These are phyloP conservation scores for Chionoecetes opilio DNA, from an alignment of 1,140 invertebrate genomes.

Conservation along the genomic window DNA sequence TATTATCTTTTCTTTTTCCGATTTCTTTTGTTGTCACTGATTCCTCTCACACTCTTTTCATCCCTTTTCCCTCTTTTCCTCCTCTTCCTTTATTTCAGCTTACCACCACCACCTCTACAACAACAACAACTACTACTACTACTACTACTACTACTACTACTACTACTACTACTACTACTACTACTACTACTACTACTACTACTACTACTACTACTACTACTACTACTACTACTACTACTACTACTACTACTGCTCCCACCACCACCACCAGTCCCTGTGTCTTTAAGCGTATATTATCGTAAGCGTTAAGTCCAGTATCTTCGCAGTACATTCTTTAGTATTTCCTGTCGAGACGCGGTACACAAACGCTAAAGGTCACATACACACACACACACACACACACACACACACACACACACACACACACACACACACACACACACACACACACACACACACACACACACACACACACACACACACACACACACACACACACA, in stretches of 20 bases:
- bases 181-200: neutral
- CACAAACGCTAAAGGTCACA: neutral
- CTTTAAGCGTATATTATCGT: too few relatives aligned
- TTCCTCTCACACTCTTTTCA: too few relatives aligned
- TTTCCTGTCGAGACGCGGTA: neutral
- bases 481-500: constrained; percentile 4
- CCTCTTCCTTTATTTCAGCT: neutral
- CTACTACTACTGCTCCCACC: neutral
- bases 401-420: constrained; percentile 14
- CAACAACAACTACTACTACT: neutral
- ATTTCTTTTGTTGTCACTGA: too few relatives aligned
- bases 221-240: constrained; percentile 47
- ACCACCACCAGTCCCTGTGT: too few relatives aligned
- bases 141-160: constrained; percentile 38
- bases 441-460: neutral
- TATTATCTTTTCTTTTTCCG: too few relatives aligned
- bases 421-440: constrained; percentile 34
- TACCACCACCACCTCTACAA: neutral
- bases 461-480: constrained; percentile 14
- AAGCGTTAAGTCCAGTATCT: too few relatives aligned
- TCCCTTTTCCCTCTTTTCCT: neutral
- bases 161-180: constrained; percentile 50
- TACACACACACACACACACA: constrained; percentile 2
- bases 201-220: neutral
- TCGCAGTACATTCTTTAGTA: neutral